phyloP scores from a whole-genome alignment of 1,140 invertebrate species.

The Aphis craccivora region DNA sequence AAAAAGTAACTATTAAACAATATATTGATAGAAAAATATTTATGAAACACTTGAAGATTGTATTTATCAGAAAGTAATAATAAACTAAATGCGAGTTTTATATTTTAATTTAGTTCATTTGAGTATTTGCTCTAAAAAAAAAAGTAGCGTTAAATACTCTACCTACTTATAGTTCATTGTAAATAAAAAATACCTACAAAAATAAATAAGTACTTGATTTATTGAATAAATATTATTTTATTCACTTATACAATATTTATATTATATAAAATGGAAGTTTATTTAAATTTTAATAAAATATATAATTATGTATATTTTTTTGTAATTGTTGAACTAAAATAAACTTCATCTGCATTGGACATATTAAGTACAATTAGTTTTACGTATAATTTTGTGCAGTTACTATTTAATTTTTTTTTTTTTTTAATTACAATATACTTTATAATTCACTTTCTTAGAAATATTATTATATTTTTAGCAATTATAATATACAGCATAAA shows the following conservation, averaged over 20 bases:
- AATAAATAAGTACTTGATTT: not conserved
- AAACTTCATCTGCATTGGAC: not conserved
- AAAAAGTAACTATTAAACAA: too few relatives aligned
- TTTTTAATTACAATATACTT: not conserved
- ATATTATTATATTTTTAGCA: not conserved
- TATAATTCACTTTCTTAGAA: not conserved
- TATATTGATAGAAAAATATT: not conserved
- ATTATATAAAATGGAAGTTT: not conserved
- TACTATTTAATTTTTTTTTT: too few relatives aligned
- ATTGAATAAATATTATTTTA: not conserved
- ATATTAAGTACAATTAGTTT: too few relatives aligned
- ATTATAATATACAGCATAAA: not conserved
- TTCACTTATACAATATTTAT: not conserved
- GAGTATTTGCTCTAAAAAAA: not conserved
- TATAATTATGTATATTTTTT: not conserved
- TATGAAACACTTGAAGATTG: not conserved
- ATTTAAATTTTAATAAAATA: not conserved
- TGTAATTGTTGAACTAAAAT: not conserved
- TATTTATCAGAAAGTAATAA: not conserved
- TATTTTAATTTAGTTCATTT: not conserved
- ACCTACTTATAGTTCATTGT: not conserved
- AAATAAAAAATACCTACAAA: too few relatives aligned
- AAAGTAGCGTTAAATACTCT: not conserved
- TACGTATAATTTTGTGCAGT: too few relatives aligned
- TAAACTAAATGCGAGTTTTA: not conserved